phyloP scores from a whole-genome alignment of 2,888 invertebrate species.

The Flexamia atlantica region DNA sequence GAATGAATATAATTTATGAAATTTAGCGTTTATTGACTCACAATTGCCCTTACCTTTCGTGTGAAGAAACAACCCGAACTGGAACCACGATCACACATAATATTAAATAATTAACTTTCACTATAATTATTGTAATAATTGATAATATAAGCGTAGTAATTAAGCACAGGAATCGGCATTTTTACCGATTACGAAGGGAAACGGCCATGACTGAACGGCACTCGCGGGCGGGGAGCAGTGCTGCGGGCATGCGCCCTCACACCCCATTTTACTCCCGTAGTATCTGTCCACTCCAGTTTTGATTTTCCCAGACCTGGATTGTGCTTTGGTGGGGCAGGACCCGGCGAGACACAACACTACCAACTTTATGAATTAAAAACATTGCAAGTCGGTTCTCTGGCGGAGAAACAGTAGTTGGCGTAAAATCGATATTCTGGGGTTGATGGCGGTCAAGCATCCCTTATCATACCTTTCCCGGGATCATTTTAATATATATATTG shows the following conservation, averaged over 20 bases:
- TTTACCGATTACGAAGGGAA: slow-evolving; percentile 62
- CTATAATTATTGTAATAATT: not conserved
- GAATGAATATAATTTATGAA: slow-evolving; percentile 29
- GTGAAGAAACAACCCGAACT: slow-evolving; percentile 84
- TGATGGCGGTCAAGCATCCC: too few relatives aligned
- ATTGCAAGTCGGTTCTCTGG: not conserved
- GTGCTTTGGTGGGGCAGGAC: slow-evolving; percentile 57
- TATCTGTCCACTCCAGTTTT: slow-evolving; percentile 63
- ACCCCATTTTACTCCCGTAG: slow-evolving; percentile 61
- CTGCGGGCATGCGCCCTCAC: slow-evolving; percentile 52
- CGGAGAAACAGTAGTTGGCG: not conserved
- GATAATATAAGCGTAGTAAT: slow-evolving; percentile 30
- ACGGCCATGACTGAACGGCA: slow-evolving; percentile 63
- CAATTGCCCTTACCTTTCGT: slow-evolving; percentile 76
- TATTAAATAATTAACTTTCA: not conserved
- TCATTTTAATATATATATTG: too few relatives aligned
- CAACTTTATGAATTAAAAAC: slow-evolving; percentile 34
- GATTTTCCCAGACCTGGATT: slow-evolving; percentile 64
- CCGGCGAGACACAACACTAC: slow-evolving; percentile 19
- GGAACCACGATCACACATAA: slow-evolving; percentile 84
- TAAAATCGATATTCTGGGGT: too few relatives aligned
- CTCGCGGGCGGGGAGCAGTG: slow-evolving; percentile 62
- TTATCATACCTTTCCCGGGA: too few relatives aligned
- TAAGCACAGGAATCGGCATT: slow-evolving; percentile 50
- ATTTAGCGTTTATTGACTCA: slow-evolving; percentile 43